phyloP scores from a whole-genome alignment of 2,797 vertebrate species.

The Argyrosomus regius region DNA sequence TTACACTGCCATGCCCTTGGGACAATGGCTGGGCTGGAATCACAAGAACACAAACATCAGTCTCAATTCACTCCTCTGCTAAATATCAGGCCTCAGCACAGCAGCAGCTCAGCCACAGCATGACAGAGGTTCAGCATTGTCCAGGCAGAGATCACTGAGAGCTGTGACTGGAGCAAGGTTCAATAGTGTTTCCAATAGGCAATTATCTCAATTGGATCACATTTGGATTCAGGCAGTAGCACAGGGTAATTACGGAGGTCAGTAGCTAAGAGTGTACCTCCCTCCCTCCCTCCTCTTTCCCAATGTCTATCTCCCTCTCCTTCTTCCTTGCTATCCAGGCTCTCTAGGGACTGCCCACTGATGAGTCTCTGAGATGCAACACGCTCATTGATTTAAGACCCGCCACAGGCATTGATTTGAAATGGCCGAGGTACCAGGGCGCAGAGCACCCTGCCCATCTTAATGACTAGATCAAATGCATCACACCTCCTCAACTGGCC shows the following conservation, averaged over 20 bases:
- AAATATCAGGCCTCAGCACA: slow-evolving; percentile 68
- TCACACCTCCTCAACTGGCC: slow-evolving; percentile 74
- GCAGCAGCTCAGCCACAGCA: slow-evolving; percentile 54
- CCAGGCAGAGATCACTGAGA: slow-evolving; percentile 52
- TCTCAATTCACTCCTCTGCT: slow-evolving; percentile 78
- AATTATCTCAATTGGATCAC: slow-evolving; percentile 85
- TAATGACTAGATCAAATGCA: slow-evolving; percentile 87
- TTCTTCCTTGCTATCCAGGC: slow-evolving; percentile 49
- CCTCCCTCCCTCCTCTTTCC: slow-evolving; percentile 34
- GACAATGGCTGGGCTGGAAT: slow-evolving; percentile 78
- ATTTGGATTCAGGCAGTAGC: slow-evolving; percentile 84
- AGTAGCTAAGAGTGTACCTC: slow-evolving; percentile 70
- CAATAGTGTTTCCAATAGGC: slow-evolving; percentile 79
- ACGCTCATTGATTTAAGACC: slow-evolving; percentile 85
- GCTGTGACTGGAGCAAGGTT: slow-evolving; percentile 70
- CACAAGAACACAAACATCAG: slow-evolving; percentile 81
- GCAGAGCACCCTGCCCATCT: slow-evolving; percentile 67
- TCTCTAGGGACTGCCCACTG: slow-evolving; percentile 80
- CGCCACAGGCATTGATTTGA: slow-evolving; percentile 85
- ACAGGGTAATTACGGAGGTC: slow-evolving; percentile 85
- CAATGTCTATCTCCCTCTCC: slow-evolving; percentile 57
- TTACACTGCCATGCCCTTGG: slow-evolving; percentile 82
- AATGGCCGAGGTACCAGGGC: slow-evolving; percentile 79
- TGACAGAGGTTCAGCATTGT: slow-evolving; percentile 62
- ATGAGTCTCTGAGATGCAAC: slow-evolving; percentile 85